These are phyloP conservation scores for Mystacornis crossleyi DNA, from an alignment of 2,113 vertebrate genomes.

Conservation along the genomic window DNA sequence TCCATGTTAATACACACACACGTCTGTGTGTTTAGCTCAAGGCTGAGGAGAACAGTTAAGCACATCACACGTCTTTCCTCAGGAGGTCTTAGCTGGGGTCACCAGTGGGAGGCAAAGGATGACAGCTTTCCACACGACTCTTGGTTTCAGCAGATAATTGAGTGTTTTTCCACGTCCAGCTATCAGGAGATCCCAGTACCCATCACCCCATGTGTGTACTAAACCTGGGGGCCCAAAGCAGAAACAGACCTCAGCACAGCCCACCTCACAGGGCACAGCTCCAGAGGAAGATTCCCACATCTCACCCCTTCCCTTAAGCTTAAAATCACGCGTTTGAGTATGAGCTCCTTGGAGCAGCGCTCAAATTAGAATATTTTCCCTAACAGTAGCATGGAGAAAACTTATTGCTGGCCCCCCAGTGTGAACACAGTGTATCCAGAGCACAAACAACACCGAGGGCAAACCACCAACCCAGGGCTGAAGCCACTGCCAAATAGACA, in stretches of 20 bases:
- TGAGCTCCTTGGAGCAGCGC: neutral
- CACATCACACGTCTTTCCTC: neutral
- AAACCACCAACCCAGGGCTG: neutral
- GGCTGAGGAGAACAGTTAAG: neutral
- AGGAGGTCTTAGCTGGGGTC: neutral
- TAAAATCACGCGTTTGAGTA: neutral
- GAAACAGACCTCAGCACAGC: neutral
- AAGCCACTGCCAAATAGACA: neutral
- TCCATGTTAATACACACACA: fast-evolving
- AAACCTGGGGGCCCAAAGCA: neutral
- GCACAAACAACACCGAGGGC: neutral
- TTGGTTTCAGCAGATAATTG: neutral
- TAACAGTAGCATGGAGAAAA: neutral
- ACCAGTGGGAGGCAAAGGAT: neutral
- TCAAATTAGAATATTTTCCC: neutral
- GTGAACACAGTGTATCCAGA: fast-evolving
- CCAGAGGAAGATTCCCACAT: fast-evolving
- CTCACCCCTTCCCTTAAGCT: neutral
- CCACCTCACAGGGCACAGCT: neutral
- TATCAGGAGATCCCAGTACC: neutral
- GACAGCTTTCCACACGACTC: neutral
- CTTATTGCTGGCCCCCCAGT: neutral
- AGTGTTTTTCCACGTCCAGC: fast-evolving
- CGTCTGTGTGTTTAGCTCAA: neutral
- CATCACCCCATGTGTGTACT: fast-evolving